A percentile compares a stretch with the other conserved stretches of the same genome.
These are phyloP conservation scores for Parochlus steinenii DNA, from an alignment of 2,888 invertebrate species.

Conservation along the genomic window DNA sequence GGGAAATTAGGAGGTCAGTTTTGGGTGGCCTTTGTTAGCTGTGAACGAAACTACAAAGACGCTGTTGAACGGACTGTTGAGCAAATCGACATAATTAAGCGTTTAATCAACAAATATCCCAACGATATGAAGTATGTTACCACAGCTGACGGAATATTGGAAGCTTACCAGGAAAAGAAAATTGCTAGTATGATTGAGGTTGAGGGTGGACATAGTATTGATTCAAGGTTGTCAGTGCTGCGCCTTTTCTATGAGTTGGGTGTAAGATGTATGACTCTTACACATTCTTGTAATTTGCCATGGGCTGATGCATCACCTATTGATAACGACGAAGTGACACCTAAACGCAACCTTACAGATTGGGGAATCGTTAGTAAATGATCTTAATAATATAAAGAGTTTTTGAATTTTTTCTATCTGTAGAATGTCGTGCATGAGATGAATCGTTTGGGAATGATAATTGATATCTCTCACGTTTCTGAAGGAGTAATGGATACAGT, in stretches of 20 bases:
- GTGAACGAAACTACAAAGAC: conserved; percentile 35
- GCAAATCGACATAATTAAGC: conserved; percentile 43
- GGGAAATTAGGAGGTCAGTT: conserved; percentile 43
- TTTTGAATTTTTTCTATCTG: conserved; percentile 10
- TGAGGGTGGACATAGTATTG: conserved; percentile 44
- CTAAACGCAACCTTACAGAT: conserved; percentile 11
- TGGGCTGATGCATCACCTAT: conserved; percentile 27
- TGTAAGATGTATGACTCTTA: conserved; percentile 42
- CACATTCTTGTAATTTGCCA: conserved; percentile 43
- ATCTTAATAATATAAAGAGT: conserved; percentile 14
- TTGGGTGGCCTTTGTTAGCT: conserved; percentile 40
- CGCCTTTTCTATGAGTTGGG: conserved; percentile 40
- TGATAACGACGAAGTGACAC: conserved; percentile 2
- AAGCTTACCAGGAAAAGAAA: conserved; percentile 32
- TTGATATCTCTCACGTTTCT: conserved; percentile 42
- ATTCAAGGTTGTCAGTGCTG: conserved; percentile 36
- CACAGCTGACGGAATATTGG: conserved; percentile 27
- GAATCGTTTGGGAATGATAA: conserved; percentile 47
- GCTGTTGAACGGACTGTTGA: conserved; percentile 38
- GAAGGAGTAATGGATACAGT: conserved; percentile 38
- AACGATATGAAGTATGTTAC: conserved; percentile 27
- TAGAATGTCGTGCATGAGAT: conserved; percentile 40
- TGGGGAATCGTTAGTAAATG: conserved; percentile 12
- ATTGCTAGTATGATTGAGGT: conserved; percentile 41
- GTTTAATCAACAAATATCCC: conserved; percentile 31